Base-by-base conservation (phyloP, 2,797 vertebrate species). In the Labroides dimidiatus region DNA sequence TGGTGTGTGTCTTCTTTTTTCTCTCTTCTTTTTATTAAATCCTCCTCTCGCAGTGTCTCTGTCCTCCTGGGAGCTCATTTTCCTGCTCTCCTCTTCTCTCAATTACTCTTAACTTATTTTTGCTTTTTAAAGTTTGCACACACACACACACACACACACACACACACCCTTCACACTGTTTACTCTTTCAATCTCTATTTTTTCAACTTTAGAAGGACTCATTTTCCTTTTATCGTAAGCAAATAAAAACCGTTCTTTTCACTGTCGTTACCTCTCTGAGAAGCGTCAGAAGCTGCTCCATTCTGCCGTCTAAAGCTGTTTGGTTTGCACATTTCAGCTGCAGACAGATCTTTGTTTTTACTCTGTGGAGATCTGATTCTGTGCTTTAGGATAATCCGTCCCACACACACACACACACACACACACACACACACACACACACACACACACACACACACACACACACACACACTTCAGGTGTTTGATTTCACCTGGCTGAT, bases 51-150 rank as follows among this genome's bases (percentile, higher is more conserved):
- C 15, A 43, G 51, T 2, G 3, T 2, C 39, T 52, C 39, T 51
- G 20, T 4, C n/a, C 50, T 60, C 45, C 0, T 33, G 64, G 78
- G 78, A 81, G 27, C 72, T 84, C 62, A 64, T 77, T 71, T 71
- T 43, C 62, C 44, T 0, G 0, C 56, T 39, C 48, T 50, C 56
- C 27, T 53, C 27, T 68, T 65, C 45, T 17, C 42, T 74, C 67
- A 69, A 47, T 77, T 80, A 69, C 69, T 75, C 30, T 75, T 50
- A n/a, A 10, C 4, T 48, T 69, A 47, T 62, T 64, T 51, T 44
- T 11, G 1, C 50, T 48, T 70, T 52, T 44, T 39, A 74, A 60
- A 56, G 41, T n/a, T n/a, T n/a, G n/a, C n/a, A n/a, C 65, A 12
- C 47, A 45, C 50, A 30, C 49, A 19, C 49, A 39, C 6, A 0